Percentiles rank a stretch among this genome's conserved stretches.
Evolutionary conservation across 1,140 invertebrate species (phyloP).

Genomic region (Spodoptera litura): DNA sequence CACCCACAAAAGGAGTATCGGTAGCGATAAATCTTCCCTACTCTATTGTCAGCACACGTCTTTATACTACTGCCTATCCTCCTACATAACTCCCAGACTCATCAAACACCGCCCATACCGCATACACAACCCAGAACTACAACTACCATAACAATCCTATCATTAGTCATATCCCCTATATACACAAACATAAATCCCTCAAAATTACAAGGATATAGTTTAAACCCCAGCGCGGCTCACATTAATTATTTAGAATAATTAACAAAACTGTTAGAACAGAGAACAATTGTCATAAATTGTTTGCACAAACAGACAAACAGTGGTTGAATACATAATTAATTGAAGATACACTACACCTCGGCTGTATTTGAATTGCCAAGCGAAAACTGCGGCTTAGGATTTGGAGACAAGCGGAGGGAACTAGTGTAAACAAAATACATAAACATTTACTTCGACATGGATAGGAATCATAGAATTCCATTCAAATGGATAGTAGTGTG

Average conservation of each 20-base stretch:
- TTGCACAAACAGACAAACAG: conserved; percentile 3
- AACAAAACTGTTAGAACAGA: not conserved
- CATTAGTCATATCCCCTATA: not conserved
- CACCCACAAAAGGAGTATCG: too few relatives aligned
- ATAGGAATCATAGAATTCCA: too few relatives aligned
- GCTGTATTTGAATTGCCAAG: conserved; percentile 18
- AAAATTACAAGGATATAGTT: not conserved
- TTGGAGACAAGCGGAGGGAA: not conserved
- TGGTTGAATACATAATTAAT: conserved; percentile 33
- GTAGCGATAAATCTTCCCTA: too few relatives aligned
- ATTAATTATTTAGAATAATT: conserved; percentile 21
- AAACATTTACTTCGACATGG: not conserved
- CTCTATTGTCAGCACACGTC: too few relatives aligned
- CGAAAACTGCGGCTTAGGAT: conserved; percentile 24
- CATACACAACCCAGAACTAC: too few relatives aligned
- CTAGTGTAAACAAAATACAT: not conserved
- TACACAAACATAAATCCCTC: too few relatives aligned
- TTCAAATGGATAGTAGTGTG: too few relatives aligned
- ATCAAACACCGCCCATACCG: too few relatives aligned
- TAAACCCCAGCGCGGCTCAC: not conserved
- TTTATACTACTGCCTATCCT: too few relatives aligned
- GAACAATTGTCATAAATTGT: conserved; percentile 35
- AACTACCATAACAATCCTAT: not conserved
- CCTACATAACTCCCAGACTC: too few relatives aligned
- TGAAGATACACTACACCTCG: conserved; percentile 14